Base-by-base conservation (phyloP, 2,113 vertebrate genomes). In the Blennius ocellaris region DNA sequence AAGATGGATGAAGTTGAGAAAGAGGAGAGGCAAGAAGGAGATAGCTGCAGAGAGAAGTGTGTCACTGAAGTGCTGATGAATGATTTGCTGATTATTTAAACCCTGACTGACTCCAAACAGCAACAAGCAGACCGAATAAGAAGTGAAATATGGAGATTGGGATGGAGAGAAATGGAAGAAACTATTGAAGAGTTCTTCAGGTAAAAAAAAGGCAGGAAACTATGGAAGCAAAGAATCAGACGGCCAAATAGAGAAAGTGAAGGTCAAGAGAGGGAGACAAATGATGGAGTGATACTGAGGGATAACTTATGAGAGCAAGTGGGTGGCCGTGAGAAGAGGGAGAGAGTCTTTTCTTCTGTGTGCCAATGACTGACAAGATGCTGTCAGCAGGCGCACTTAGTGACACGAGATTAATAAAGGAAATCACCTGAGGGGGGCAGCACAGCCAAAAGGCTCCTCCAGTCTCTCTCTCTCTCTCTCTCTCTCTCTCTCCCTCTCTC, bases 371-470 rank as follows among this genome's bases (percentile, higher is more conserved):
- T 84, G 81, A 86, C 84, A 90, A 63, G 39, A 30, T 0, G 45
- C 84, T 91, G 89, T 91, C 87, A 90, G 45, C 30, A 44, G 71
- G 73, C 44, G 65, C 79, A 87, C 80, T 86, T 74, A 86, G 69
- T 41, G 57, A 87, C 76, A 84, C 69, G n/a, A 30, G 6, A 38
- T 66, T 83, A 78, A 89, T 89, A 83, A 86, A 86, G 67, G 65
- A 73, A 77, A 85, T 89, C 90, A 81, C 81, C 82, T 80, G 75
- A 76, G 71, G 64, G 70, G 44, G 77, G 72, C 73, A 36, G 21
- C 73, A 36, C 10, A 59, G 72, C 69, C 68, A 76, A 67, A 76
- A 83, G 44, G 67, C 69, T 67, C 77, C 73, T 76, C 72, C 63
- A 81, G 30, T 30, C 21, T 30, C 21, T 30, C 21, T 30, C 21